Evolutionary conservation across 2,113 vertebrate species (phyloP).

Genomic region (Pelecanoides urinatrix): DNA sequence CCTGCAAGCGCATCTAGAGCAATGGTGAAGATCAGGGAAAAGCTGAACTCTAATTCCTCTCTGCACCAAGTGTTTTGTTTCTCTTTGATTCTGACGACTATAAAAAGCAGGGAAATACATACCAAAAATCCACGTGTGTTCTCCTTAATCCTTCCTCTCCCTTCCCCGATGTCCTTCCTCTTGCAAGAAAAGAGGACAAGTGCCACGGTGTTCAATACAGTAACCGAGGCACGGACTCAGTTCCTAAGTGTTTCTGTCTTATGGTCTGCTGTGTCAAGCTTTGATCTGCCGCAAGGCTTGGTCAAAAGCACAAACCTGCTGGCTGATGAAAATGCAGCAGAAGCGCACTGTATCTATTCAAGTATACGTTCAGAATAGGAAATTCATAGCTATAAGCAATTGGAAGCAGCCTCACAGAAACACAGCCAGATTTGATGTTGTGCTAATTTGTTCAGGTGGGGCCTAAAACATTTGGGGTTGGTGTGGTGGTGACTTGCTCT

Average conservation of each 20-base stretch:
- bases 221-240: rapidly evolving
- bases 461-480: neutral
- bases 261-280: neutral
- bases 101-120: neutral
- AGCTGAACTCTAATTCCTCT: neutral
- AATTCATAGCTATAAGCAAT: neutral
- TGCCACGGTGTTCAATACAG: neutral
- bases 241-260: neutral
- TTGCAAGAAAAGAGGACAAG: neutral
- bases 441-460: neutral
- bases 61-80: neutral
- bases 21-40: neutral
- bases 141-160: neutral
- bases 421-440: neutral
- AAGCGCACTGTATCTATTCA: neutral
- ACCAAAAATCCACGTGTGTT: neutral
- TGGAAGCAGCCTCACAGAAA: neutral
- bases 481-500: neutral
- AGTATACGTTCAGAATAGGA: neutral
- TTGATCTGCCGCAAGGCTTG: neutral
- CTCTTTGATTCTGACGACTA: neutral
- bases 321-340: neutral
- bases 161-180: neutral
- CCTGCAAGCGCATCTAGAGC: neutral
- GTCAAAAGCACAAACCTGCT: neutral